Evolutionary conservation across 2,888 invertebrate genomes (phyloP), one percentile per base, ranked within the genome.

Genomic region (Mamestra brassicae): DNA sequence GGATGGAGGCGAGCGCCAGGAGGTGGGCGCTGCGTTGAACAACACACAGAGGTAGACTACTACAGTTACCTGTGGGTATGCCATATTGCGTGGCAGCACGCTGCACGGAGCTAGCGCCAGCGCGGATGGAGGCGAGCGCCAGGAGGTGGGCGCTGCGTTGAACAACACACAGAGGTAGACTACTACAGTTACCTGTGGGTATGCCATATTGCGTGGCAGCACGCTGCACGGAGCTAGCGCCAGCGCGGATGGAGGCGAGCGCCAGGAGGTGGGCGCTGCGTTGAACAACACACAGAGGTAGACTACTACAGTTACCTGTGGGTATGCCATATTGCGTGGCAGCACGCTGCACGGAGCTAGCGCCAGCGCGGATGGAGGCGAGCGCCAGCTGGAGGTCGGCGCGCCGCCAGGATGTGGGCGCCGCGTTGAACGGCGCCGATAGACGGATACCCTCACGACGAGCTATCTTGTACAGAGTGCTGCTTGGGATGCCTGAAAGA

Each of bases 381-480:
- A 99, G 97, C 80, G 98, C 98, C 86, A 98, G 97, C 94, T 98
- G 97, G 87, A 98, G 97, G 94, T 98, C 98, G 84, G 98, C 98
- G 54, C 98, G 98, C 26, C 98, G 98, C 98, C 98, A 99, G 54
- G 98, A 98, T 45, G 98, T 98, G 54, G 98, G 98, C 82, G 98
- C 98, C 68, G 98, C 98, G 97, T 98, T 98, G 95, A 99, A 99
- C 6, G 99, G 99, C 77, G 98, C 98, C 65, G 98, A 98, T 90
- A 99, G 95, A 71, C 98, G 97, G 92, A 99, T 99, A 85, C 98
- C 98, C 94, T 99, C 98, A 89, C 98, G 97, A 82, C 98, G 97
- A 50, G 98, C 99, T 89, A 99, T 98, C 97, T 99, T 99, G 97
- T 99, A 99, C 90, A 99, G 95, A 34, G 99, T 99, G 94, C 98